phyloP scores from a whole-genome alignment of 2,113 vertebrate genomes.

The Rynchops niger region DNA sequence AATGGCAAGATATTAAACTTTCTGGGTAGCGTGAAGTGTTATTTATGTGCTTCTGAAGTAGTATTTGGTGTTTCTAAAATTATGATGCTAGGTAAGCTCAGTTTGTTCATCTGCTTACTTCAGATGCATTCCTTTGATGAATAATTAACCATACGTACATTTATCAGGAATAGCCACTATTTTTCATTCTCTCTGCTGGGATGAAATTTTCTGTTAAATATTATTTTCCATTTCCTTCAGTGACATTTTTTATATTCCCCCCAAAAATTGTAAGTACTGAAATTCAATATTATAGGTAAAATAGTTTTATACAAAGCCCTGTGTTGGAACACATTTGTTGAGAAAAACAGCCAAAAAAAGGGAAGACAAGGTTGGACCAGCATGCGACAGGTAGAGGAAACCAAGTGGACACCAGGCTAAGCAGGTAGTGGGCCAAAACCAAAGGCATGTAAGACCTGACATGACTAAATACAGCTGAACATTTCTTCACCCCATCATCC shows the following conservation, averaged over 20 bases:
- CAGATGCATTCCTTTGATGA: background rate
- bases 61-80: background rate
- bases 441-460: background rate
- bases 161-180: background rate
- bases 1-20: background rate
- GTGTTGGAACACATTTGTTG: background rate
- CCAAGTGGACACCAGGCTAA: background rate
- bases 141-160: background rate
- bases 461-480: background rate
- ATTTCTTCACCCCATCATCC: background rate
- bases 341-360: background rate
- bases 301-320: background rate
- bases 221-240: background rate
- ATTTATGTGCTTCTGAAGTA: background rate
- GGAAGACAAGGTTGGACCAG: background rate
- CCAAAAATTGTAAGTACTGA: background rate
- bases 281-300: background rate
- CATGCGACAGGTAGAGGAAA: accelerated
- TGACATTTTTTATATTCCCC: background rate
- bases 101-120: background rate
- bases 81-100: background rate
- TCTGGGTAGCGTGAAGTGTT: background rate
- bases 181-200: background rate
- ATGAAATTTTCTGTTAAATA: background rate
- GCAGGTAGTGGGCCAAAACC: background rate